Evolutionary conservation across 2,888 invertebrate genomes (phyloP), one percentile per base, ranked within the genome.

Genomic region (Hydriomena furcata): DNA sequence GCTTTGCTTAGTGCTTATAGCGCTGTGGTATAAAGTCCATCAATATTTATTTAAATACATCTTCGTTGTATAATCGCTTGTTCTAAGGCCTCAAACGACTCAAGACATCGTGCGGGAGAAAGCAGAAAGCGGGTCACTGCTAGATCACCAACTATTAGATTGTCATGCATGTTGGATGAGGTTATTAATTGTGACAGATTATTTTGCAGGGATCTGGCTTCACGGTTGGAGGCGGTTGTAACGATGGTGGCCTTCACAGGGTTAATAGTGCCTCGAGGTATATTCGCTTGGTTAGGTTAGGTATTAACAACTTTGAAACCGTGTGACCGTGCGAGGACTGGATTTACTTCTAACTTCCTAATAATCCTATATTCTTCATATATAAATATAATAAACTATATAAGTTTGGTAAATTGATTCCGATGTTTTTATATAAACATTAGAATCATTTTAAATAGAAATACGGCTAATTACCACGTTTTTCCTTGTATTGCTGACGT

Each of bases 131-230:
- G 82, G 86, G 83, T 79, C 82, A 79, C 75, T 65, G 71, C 79
- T 77, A 83, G 84, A 87, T 87, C 83, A 82, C 79, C 67, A 71
- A 47, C 84, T 81, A 85, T 88, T 86, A 87, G 84, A 86, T 85
- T 87, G 86, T 84, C 85, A 84, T 86, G 85, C 82, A 84, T 84
- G 82, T 80, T 82, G 79, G 80, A 84, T 79, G 81, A 77, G 76
- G 79, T 83, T 84, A 87, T 87, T 86, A 86, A 87, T 84, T 83
- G 83, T 82, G 81, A 81, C 82, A 82, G 76, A 74, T 71, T 71
- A 79, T 79, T 80, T 78, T 72, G 74, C 72, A 60, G 63, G 61
- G 66, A 43, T 40, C 24, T 28, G 35, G 52, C 47, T 45, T 59
- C 47, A 36, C 8, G 28, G 31, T 36, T 41, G n/a, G 13, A 41